phyloP scores from a whole-genome alignment of 2,888 invertebrate species.

The Drosophila borborema region DNA sequence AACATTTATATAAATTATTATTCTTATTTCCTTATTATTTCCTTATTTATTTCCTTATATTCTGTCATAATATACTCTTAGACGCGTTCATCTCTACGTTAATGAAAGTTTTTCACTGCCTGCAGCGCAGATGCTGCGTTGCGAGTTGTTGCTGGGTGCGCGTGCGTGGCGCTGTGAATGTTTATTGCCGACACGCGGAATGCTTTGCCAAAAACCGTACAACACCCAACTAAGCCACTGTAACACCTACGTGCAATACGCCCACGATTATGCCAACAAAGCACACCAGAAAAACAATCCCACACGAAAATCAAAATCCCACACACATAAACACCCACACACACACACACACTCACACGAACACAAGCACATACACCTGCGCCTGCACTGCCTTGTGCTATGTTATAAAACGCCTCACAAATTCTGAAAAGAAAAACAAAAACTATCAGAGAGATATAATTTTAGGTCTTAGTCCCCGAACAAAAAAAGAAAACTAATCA shows the following conservation, averaged over 20 bases:
- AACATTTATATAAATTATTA: too few species aligned
- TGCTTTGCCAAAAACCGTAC: constrained; percentile 79
- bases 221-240: constrained; percentile 76
- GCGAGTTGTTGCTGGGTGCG: constrained; percentile 50
- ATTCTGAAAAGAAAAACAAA: constrained; percentile 5
- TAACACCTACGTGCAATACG: constrained; percentile 47
- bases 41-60: background rate
- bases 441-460: constrained; percentile 23
- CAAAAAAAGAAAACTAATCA: constrained; percentile 56
- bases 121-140: constrained; percentile 41
- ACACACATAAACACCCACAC: background rate
- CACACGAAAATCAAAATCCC: background rate
- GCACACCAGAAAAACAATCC: background rate
- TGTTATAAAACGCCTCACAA: constrained; percentile 36
- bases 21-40: too few species aligned
- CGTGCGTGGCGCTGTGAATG: constrained; percentile 59
- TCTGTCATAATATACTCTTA: background rate
- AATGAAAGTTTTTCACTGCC: constrained; percentile 5
- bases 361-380: constrained; percentile 54
- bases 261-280: constrained; percentile 28
- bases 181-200: constrained; percentile 62
- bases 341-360: constrained; percentile 9
- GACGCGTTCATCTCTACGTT: constrained; percentile 29
- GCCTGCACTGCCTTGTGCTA: constrained; percentile 60
- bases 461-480: constrained; percentile 30